phyloP scores from a whole-genome alignment of 2,113 vertebrate species.

The Corythoichthys haematopterus region DNA sequence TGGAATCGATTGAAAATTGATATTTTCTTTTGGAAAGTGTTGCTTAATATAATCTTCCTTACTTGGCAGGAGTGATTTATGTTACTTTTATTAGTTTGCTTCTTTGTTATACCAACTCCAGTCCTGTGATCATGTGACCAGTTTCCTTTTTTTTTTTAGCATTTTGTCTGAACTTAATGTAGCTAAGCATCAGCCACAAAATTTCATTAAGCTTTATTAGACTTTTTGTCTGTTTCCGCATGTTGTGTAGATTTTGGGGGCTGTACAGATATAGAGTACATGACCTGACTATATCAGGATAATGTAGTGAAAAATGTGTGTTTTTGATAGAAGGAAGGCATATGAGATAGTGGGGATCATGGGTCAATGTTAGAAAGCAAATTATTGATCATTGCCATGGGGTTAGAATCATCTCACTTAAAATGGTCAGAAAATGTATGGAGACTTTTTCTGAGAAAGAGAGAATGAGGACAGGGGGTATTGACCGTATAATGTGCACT shows the following conservation, averaged over 20 bases:
- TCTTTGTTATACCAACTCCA: not conserved
- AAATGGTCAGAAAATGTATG: constrained; percentile 46
- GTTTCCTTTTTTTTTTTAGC: not conserved
- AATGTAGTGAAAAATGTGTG: constrained; percentile 19
- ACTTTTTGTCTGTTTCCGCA: not conserved
- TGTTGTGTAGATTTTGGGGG: not conserved
- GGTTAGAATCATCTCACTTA: constrained; percentile 40
- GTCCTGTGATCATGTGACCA: not conserved
- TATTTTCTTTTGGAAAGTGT: not conserved
- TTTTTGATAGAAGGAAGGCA: constrained; percentile 21
- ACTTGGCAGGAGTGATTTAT: not conserved
- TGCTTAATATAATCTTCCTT: not conserved
- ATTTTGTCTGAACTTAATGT: not conserved
- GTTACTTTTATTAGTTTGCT: not conserved
- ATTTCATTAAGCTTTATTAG: not conserved
- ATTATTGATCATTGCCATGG: constrained; percentile 38
- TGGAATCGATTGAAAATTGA: too few relatives aligned
- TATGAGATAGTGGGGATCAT: constrained; percentile 31
- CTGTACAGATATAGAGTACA: not conserved
- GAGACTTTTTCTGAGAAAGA: constrained; percentile 21
- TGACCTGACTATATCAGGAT: not conserved
- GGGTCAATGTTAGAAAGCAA: constrained; percentile 22
- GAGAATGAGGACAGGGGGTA: constrained; percentile 52
- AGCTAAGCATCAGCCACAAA: not conserved
- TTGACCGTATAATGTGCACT: constrained; percentile 52